Conservation (phyloP, 2,113 vertebrate genomes). For the Dendrocopos noguchii region DNA sequence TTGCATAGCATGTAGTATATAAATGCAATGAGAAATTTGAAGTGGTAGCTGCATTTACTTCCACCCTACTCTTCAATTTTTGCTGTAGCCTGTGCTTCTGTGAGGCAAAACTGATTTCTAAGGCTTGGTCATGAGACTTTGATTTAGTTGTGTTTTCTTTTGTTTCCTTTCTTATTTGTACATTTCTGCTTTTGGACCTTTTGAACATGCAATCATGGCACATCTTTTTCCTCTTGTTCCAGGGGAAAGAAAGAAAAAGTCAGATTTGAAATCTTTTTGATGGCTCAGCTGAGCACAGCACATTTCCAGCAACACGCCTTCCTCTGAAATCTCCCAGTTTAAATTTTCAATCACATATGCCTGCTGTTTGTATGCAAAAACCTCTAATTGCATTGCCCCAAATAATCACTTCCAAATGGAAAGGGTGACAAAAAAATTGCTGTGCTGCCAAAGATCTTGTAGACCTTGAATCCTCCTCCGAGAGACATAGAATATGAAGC, state of each 20-base stretch:
- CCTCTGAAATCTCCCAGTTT: neutral
- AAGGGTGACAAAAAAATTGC: neutral
- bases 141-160: neutral
- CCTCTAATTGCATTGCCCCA: neutral
- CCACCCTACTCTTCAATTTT: neutral
- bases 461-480: neutral
- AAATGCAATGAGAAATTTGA: neutral
- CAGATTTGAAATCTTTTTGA: neutral
- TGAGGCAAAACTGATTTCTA: neutral
- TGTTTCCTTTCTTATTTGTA: neutral
- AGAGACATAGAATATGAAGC: neutral
- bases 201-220: fast-evolving
- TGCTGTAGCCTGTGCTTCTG: neutral
- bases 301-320: neutral
- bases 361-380: neutral
- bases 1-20: neutral
- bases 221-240: neutral
- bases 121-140: neutral
- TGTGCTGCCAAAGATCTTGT: neutral
- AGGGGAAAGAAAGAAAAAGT: neutral
- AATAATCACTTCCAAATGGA: neutral
- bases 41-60: neutral
- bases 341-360: neutral
- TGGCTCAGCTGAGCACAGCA: neutral
- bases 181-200: neutral